Conservation (phyloP, 2,888 invertebrate genomes). For the Phortica magna region DNA sequence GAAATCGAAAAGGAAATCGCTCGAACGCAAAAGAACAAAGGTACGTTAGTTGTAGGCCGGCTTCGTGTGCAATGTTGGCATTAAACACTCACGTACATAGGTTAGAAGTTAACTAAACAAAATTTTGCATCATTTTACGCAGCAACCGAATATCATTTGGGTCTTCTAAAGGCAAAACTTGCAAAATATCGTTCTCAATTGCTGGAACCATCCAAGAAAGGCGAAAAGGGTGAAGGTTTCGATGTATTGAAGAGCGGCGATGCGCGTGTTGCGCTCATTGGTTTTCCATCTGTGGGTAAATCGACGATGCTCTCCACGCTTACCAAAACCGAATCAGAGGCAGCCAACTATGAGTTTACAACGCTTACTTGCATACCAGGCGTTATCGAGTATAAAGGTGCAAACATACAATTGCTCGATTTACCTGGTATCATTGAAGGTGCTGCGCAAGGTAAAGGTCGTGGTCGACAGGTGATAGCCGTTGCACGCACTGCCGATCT, state of each 20-base stretch:
- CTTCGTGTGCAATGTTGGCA: conserved; percentile 11
- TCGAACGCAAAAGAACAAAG: conserved; percentile 99
- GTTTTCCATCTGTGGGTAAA: conserved; percentile 91
- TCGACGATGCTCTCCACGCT: conserved; percentile 96
- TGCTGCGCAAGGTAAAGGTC: conserved; percentile 95
- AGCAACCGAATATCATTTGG: conserved; percentile 99
- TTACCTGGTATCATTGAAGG: conserved; percentile 99
- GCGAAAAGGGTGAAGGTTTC: conserved; percentile 97
- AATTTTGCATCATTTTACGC: conserved; percentile 45
- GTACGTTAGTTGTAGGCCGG: conserved; percentile 78
- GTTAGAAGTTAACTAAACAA: neutral
- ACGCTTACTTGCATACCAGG: conserved; percentile 99
- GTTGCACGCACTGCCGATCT: conserved; percentile 99
- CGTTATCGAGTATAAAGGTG: conserved; percentile 98
- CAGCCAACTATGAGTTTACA: conserved; percentile 99
- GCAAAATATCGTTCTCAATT: conserved; percentile 97
- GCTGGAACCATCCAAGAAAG: conserved; percentile 95
- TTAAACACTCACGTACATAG: neutral
- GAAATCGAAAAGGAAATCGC: conserved; percentile 99
- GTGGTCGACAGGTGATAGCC: conserved; percentile 97
- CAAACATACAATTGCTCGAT: conserved; percentile 98
- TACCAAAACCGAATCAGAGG: conserved; percentile 97
- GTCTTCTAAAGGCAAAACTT: conserved; percentile 96
- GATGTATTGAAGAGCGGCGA: conserved; percentile 99
- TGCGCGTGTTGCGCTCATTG: conserved; percentile 97